A percentile compares a stretch with the other conserved stretches of the same genome.
Evolutionary conservation across 2,888 invertebrate genomes (phyloP).

Genomic region (Pteria penguin): DNA sequence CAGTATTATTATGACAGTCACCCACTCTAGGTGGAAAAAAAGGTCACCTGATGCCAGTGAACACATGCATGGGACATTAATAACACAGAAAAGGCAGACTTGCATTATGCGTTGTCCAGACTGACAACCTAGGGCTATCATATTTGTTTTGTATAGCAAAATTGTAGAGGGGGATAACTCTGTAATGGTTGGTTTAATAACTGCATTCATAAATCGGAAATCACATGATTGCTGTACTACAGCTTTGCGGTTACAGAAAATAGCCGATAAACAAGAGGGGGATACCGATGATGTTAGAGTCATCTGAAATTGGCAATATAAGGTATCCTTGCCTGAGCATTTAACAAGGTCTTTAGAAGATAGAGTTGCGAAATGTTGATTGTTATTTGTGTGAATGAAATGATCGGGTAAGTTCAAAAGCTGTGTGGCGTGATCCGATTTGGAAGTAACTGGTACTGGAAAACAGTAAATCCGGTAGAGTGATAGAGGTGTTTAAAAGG

Average conservation of each 20-base stretch:
- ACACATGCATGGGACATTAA: not conserved
- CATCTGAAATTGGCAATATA: too few species aligned
- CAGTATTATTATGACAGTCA: not conserved
- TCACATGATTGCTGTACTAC: not conserved
- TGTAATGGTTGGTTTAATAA: not conserved
- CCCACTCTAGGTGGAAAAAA: not conserved
- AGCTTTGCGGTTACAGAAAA: not conserved
- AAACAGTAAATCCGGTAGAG: slow-evolving; percentile 29
- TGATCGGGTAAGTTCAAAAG: slow-evolving; percentile 37
- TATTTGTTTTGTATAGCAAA: not conserved
- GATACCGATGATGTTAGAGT: too few species aligned
- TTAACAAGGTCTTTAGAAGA: too few species aligned
- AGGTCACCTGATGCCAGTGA: not conserved
- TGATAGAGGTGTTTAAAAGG: slow-evolving; percentile 22
- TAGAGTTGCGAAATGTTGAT: too few species aligned
- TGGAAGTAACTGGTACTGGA: slow-evolving; percentile 35
- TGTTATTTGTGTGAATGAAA: slow-evolving; percentile 22
- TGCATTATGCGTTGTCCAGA: not conserved
- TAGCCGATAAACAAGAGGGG: not conserved
- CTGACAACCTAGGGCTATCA: not conserved
- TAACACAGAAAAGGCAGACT: not conserved
- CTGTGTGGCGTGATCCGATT: slow-evolving; percentile 44
- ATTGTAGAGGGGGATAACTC: not conserved
- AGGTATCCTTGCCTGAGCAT: too few species aligned
- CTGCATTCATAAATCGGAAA: not conserved